Evolutionary conservation across 1,140 invertebrate genomes (phyloP).

Genomic region (Carposina sasakii): DNA sequence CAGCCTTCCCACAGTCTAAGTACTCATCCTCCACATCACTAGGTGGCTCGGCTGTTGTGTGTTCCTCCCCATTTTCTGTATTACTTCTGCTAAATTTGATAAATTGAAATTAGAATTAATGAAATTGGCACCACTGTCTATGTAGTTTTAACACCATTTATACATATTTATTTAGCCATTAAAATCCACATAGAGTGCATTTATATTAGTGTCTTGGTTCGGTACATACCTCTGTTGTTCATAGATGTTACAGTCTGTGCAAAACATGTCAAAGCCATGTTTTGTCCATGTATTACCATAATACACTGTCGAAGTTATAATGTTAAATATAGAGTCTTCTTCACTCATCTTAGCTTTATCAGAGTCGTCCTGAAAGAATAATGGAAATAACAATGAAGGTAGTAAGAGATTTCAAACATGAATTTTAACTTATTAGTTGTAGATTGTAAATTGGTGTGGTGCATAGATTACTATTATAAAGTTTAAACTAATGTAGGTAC

Average conservation of each 20-base stretch:
- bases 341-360: constrained; percentile 62
- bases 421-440: no score
- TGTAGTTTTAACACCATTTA: no score
- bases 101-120: no score
- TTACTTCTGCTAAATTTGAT: constrained; percentile 25
- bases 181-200: no score
- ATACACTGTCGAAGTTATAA: constrained; percentile 77
- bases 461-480: no score
- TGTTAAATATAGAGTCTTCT: constrained; percentile 77
- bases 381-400: no score
- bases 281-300: constrained; percentile 77
- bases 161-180: no score
- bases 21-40: constrained; percentile 76
- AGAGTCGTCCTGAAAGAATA: constrained; percentile 58
- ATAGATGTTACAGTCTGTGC: constrained; percentile 70
- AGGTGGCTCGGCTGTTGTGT: constrained; percentile 42
- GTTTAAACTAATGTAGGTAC: no score
- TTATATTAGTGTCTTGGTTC: no score
- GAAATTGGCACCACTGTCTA: no score
- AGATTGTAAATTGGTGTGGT: no score
- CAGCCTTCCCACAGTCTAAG: constrained; percentile 88
- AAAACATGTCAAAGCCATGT: constrained; percentile 73
- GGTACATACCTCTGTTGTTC: constrained; percentile 63
- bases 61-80: constrained; percentile 49
- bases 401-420: no score